Conservation (phyloP, 2,113 vertebrate species). For the Trematomus loennbergii region DNA sequence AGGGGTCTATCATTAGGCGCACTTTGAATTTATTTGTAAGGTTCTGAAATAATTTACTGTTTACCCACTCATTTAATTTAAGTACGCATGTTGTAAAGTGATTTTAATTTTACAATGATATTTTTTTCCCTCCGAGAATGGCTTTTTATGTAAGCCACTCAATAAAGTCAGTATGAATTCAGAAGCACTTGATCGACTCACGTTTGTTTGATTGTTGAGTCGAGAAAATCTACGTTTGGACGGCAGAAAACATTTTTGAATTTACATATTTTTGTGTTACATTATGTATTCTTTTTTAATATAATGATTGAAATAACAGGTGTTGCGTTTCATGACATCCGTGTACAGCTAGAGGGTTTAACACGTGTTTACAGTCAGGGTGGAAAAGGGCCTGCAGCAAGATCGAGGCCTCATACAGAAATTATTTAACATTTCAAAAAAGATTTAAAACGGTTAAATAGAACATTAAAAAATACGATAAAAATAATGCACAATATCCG, state of each 20-base stretch:
- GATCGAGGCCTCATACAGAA: constrained; percentile 21
- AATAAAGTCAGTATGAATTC: constrained; percentile 86
- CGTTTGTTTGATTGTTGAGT: constrained; percentile 74
- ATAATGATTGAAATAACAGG: not conserved
- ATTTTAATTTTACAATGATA: constrained; percentile 91
- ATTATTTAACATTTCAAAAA: not conserved
- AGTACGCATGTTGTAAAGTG: constrained; percentile 99
- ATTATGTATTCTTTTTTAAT: not conserved
- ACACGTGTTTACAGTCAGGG: not conserved
- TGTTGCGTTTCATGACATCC: constrained; percentile 1
- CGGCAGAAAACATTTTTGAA: not conserved
- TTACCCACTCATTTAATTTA: constrained; percentile 96
- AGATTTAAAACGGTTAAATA: not conserved
- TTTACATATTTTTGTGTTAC: not conserved
- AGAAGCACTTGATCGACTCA: constrained; percentile 72
- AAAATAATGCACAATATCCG: not conserved
- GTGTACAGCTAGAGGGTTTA: not conserved
- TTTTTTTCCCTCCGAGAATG: constrained; percentile 80
- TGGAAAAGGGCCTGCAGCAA: constrained; percentile 34
- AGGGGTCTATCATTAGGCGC: constrained; percentile 88
- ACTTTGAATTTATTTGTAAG: constrained; percentile 94
- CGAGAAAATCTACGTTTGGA: constrained; percentile 28
- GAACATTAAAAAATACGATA: not conserved
- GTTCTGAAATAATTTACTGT: constrained; percentile 94
- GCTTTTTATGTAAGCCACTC: constrained; percentile 86